Base-by-base conservation (phyloP, 2,113 vertebrate genomes). In the Saccopteryx leptura region DNA sequence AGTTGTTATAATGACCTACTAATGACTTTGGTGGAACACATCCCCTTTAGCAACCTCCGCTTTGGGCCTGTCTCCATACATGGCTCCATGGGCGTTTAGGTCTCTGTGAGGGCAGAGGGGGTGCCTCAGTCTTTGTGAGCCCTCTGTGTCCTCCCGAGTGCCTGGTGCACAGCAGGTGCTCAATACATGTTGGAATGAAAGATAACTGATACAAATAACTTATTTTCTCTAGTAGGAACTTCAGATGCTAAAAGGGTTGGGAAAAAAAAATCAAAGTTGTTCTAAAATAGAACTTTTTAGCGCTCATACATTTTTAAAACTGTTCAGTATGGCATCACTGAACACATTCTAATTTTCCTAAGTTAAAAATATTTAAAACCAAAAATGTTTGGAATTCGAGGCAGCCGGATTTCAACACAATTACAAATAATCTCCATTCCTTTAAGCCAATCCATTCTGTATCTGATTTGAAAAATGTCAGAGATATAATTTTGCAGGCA, bases 361-460 rank as follows among this genome's bases (percentile, higher is more conserved):
- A 21, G 50, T 60, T 54, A 92, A 93, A 87, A 52, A 68, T 69
- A 54, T 65, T 90, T 66, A 81, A 23, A 94, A 79, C 71, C 11
- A 17, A 79, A 82, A 50, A 26, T 24, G n/a, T 28, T 88, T 71
- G 87, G 24, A 21, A 83, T 88, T 86, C 26, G 31, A 83, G 65
- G 46, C 31, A 79, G 18, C 52, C 54, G 19, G 52, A 58, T 79
- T 96, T 94, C 60, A 79, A 90, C 79, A 68, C 7, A 78, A 65
- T 88, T 91, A 14, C 26, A 93, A 88, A 74, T 76, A 46, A 75
- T 96, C 39, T 90, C 72, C 24, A 75, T 88, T 72, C 75, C 66
- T 78, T 96, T 93, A 90, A 81, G 24, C 4, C 33, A 90, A 87
- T 65, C 9, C 5, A 58, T 88, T 50, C 2, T 91, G 5, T 61